These are phyloP conservation scores for Illadopsis cleaveri DNA, from an alignment of 2,113 vertebrate species.

Conservation along the genomic window DNA sequence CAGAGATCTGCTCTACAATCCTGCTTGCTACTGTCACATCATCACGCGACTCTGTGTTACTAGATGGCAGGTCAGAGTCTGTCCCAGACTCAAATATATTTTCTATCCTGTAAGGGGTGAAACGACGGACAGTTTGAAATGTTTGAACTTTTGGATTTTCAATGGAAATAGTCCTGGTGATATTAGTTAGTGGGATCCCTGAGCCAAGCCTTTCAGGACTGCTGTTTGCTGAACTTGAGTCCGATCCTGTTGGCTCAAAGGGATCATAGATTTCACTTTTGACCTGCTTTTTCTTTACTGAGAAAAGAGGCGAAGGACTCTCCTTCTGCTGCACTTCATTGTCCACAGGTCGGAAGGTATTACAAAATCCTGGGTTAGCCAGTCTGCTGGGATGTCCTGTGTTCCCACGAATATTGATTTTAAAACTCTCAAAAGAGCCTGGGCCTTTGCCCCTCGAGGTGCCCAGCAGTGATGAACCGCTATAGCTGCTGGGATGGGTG, in stretches of 20 bases:
- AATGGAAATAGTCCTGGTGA: constrained; percentile 78
- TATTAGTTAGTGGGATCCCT: constrained; percentile 63
- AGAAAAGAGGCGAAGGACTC: constrained; percentile 54
- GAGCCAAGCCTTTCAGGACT: constrained; percentile 75
- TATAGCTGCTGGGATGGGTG: constrained; percentile 43
- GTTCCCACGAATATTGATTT: constrained; percentile 90
- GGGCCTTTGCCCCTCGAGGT: constrained; percentile 54
- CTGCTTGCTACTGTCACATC: not conserved
- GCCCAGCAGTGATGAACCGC: not conserved
- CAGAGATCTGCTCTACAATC: constrained; percentile 60
- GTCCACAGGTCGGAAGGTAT: constrained; percentile 73
- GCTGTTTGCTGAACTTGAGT: constrained; percentile 80
- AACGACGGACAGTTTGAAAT: constrained; percentile 70
- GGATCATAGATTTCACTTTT: constrained; percentile 92
- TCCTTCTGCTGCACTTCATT: constrained; percentile 75
- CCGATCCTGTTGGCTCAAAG: constrained; percentile 92
- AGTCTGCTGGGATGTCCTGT: constrained; percentile 77
- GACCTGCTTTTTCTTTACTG: constrained; percentile 73
- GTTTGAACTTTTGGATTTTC: constrained; percentile 66
- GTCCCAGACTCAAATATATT: constrained; percentile 31
- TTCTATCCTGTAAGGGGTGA: constrained; percentile 68
- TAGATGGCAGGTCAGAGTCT: not conserved
- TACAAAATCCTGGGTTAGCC: constrained; percentile 72
- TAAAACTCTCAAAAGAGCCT: constrained; percentile 84
- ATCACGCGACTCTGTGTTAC: not conserved